phyloP scores from a whole-genome alignment of 2,888 invertebrate genomes.

The Amblyteles armatorius region DNA sequence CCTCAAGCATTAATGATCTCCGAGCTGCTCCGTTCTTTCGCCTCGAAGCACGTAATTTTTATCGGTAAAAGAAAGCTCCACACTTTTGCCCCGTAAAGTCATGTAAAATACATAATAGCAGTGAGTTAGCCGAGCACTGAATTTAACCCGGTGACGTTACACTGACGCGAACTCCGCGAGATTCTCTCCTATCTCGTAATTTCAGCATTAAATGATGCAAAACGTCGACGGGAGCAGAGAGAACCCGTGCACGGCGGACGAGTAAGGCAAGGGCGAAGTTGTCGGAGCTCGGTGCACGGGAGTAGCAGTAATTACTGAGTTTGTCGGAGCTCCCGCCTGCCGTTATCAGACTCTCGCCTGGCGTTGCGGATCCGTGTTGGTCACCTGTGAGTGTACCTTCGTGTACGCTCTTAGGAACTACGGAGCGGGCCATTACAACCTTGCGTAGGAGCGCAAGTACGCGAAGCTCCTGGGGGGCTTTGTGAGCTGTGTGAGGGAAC shows the following conservation, averaged over 20 bases:
- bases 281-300: conserved; percentile 38
- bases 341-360: conserved; percentile 71
- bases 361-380: conserved; percentile 30
- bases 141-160: conserved; percentile 41
- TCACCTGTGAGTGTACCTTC: conserved; percentile 36
- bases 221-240: conserved; percentile 54
- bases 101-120: conserved; percentile 54
- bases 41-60: conserved; percentile 38
- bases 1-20: conserved; percentile 39
- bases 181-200: conserved; percentile 64
- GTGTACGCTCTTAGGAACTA: conserved; percentile 16
- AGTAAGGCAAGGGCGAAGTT: conserved; percentile 48
- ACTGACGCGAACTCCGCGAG: conserved; percentile 28
- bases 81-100: conserved; percentile 42
- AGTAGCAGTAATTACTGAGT: conserved; percentile 71
- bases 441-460: conserved; percentile 30
- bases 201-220: conserved; percentile 74
- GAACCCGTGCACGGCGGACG: conserved; percentile 47
- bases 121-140: conserved; percentile 9
- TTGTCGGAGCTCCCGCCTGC: conserved; percentile 62
- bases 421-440: conserved; percentile 25
- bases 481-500: conserved; percentile 29
- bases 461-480: conserved; percentile 4
- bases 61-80: conserved; percentile 36
- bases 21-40: conserved; percentile 2